Evolutionary conservation across 2,113 vertebrate genomes (phyloP).

Genomic region (Vireo altiloquus): DNA sequence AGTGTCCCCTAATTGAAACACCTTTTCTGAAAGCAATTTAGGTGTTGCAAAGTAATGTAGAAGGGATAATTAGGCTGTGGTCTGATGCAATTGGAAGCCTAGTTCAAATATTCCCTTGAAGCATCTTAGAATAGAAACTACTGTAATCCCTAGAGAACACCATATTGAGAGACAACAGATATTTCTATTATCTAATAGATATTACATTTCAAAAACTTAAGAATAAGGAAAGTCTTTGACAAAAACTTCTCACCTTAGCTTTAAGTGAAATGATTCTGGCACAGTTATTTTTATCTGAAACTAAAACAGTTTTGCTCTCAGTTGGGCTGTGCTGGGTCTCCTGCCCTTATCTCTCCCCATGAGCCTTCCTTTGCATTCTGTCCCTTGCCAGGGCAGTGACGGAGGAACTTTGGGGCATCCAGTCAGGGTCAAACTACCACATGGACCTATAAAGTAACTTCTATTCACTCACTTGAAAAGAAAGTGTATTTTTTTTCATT

Average conservation of each 20-base stretch:
- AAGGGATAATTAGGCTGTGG: slow-evolving; percentile 27
- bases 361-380: no score
- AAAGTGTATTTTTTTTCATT: background rate
- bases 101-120: slow-evolving; percentile 35
- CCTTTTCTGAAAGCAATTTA: slow-evolving; percentile 46
- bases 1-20: slow-evolving; percentile 45
- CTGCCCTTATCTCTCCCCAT: background rate
- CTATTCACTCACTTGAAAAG: background rate
- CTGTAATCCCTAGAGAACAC: background rate
- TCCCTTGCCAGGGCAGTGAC: background rate
- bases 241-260: background rate
- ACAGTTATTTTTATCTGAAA: background rate
- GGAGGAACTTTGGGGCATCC: background rate
- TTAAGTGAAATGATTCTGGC: background rate
- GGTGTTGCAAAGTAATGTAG: slow-evolving; percentile 19
- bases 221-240: background rate
- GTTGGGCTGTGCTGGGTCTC: background rate
- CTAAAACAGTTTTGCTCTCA: background rate
- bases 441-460: background rate
- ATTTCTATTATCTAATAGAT: background rate
- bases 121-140: background rate
- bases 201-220: background rate
- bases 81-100: background rate
- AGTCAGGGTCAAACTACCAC: background rate
- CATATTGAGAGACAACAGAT: background rate